Percentiles rank a stretch among this genome's conserved stretches.
Conservation (phyloP, 2,113 vertebrate species). For the Cairina moschata region DNA sequence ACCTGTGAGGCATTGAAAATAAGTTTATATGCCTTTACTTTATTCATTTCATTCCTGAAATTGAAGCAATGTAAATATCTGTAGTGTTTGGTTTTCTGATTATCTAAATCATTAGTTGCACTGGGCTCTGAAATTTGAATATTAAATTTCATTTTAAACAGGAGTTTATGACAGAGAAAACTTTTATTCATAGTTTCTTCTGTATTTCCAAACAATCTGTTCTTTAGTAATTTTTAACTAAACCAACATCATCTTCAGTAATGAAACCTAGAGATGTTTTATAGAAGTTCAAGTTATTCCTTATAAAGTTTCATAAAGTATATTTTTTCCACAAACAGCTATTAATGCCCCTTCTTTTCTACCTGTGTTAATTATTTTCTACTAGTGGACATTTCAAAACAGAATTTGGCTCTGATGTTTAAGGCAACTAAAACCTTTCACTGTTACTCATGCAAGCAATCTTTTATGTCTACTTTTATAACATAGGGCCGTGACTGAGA, state of each 20-base stretch:
- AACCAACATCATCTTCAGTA: background rate
- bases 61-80: constrained; percentile 26
- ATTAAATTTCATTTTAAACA: constrained; percentile 6
- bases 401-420: background rate
- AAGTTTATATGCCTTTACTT: background rate
- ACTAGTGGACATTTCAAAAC: background rate
- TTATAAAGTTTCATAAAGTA: background rate
- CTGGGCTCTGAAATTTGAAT: background rate
- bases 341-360: background rate
- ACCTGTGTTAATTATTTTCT: background rate
- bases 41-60: background rate
- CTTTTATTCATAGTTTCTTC: background rate
- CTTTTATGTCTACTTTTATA: background rate
- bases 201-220: background rate
- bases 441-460: background rate
- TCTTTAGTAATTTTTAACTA: background rate
- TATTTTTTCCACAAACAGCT: background rate
- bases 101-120: constrained; percentile 25
- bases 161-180: background rate
- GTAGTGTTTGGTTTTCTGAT: background rate
- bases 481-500: background rate
- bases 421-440: background rate
- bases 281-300: background rate
- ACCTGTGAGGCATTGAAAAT: constrained; percentile 14
- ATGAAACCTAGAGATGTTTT: background rate